These are phyloP conservation scores for Cyprinodon variegatus DNA, from an alignment of 2,113 vertebrate genomes.

Conservation along the genomic window DNA sequence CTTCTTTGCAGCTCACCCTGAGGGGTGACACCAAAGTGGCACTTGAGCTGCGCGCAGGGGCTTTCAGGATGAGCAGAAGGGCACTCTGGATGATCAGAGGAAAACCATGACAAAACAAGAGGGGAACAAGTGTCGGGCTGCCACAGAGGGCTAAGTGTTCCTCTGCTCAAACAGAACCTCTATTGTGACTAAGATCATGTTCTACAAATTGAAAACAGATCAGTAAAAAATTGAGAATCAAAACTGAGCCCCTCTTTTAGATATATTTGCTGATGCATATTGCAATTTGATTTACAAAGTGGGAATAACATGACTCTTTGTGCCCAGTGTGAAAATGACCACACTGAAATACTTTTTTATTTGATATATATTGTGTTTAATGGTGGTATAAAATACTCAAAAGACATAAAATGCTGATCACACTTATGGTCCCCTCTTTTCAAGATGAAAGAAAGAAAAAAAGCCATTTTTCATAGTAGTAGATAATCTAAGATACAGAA, in stretches of 20 bases:
- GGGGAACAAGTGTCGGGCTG: constrained; percentile 7
- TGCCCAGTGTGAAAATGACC: background rate
- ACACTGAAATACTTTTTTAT: background rate
- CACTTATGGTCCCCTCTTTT: too few relatives aligned
- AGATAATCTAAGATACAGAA: too few relatives aligned
- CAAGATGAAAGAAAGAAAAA: too few relatives aligned
- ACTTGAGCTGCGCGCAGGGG: constrained; percentile 38
- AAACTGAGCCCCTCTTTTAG: background rate
- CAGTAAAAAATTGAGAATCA: background rate
- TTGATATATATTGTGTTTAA: too few relatives aligned
- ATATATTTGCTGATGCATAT: background rate
- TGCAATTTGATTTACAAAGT: background rate
- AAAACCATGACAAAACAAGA: constrained; percentile 33
- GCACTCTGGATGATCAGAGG: constrained; percentile 50
- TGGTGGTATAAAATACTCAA: too few relatives aligned
- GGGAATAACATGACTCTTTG: background rate
- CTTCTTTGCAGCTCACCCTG: constrained; percentile 11
- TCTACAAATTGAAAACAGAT: background rate
- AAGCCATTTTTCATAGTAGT: too few relatives aligned
- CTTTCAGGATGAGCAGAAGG: constrained; percentile 27
- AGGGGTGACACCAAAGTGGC: constrained; percentile 35
- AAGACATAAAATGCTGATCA: too few relatives aligned
- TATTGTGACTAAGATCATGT: constrained; percentile 15
- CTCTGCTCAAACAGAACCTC: constrained; percentile 12
- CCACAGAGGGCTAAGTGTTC: constrained; percentile 2